Conservation (phyloP, 2,113 vertebrate genomes). For the Otus sunia region DNA sequence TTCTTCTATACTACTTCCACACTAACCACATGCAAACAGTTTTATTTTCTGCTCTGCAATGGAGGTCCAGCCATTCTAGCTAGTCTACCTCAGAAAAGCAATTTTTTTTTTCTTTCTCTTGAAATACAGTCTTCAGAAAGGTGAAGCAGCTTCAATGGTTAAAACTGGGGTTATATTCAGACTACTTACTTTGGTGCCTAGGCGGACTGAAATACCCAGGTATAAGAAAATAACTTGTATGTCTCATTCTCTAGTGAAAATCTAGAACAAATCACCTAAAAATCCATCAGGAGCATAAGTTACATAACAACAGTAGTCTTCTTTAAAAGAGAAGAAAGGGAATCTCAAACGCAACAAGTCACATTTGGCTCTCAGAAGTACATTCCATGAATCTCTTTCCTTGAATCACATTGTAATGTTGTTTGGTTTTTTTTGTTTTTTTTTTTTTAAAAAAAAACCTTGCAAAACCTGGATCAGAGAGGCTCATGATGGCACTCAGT, state of each 20-base stretch:
- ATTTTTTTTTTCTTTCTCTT: neutral
- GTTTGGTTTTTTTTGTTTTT: neutral
- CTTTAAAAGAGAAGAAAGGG: neutral
- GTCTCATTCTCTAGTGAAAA: neutral
- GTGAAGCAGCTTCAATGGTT: neutral
- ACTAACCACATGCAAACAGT: neutral
- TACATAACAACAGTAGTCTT: neutral
- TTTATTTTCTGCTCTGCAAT: neutral
- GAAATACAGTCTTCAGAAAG: neutral
- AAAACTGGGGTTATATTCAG: neutral
- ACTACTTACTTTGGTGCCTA: neutral
- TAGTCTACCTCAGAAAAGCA: neutral
- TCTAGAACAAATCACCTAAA: neutral
- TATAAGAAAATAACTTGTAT: neutral
- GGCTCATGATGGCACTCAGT: fast-evolving
- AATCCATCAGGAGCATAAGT: neutral
- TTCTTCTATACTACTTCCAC: neutral
- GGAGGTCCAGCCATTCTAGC: neutral
- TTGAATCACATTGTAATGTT: neutral
- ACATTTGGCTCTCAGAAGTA: neutral
- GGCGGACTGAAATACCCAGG: neutral
- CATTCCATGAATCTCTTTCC: neutral
- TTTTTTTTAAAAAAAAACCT: neutral
- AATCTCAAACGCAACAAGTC: neutral
- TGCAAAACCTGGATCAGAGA: neutral